Evolutionary conservation across 2,888 invertebrate genomes (phyloP), one percentile per base, ranked within the genome.

Genomic region (Drosophila lacicola): DNA sequence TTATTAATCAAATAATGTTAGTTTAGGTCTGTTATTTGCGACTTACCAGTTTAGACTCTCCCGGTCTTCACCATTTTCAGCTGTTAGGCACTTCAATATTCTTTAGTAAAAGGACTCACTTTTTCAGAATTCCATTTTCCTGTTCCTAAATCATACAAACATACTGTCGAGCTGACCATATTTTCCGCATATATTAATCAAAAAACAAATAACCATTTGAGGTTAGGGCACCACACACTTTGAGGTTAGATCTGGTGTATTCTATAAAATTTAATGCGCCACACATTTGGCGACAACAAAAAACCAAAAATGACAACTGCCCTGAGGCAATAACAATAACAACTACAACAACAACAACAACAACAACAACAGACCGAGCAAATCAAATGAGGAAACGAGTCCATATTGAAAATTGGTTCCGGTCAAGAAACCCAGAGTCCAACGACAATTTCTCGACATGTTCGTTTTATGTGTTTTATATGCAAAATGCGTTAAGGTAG

Each of bases 401-500:
- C 67, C 78, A 71, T 65, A 80, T 73, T 73, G 75, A 70, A 70
- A 69, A 85, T 86, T 78, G 57, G 88, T 86, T 89, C 80, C 88
- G 85, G 85, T 80, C 89, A 78, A 75, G 88, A 49, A 66, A 57
- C 37, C 49, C 37, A 51, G 14, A 41, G 50, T 42, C 34, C 42
- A 58, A 19, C n/a, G 45, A 54, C 66, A 49, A 49, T 42, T 46
- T 45, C 39, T 17, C 78, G 83, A 83, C 92, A 91, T 91, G 88
- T 91, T 91, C 89, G 87, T 91, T 92, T 92, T 91, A 92, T 91
- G 91, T 88, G 83, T 91, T 91, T 90, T 84, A 90, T 92, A 92
- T 92, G 92, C 91, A 91, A 92, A 92, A 66, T 69, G 46, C 41
- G 42, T 54, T 49, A 73, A 70, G 71, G 67, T 8, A 29, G 78